Evolutionary conservation across 2,797 vertebrate species (phyloP).

Genomic region (Phalloptychus januarius): DNA sequence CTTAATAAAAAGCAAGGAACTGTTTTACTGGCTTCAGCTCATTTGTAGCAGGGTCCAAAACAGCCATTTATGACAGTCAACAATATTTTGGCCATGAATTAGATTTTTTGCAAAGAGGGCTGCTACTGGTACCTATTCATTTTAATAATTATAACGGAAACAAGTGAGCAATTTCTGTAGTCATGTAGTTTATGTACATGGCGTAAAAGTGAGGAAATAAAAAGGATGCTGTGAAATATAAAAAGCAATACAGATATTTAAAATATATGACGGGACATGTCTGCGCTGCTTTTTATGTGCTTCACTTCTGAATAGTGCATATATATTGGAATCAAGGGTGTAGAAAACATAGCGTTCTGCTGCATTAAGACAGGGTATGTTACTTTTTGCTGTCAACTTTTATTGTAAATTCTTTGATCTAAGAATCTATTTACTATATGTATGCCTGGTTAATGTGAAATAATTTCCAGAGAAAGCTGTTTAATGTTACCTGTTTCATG

Average conservation of each 20-base stretch:
- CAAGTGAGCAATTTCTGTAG: background rate
- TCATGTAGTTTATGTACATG: background rate
- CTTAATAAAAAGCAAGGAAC: background rate
- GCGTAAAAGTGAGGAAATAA: background rate
- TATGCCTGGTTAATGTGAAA: background rate
- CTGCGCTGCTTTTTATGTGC: background rate
- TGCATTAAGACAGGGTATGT: background rate
- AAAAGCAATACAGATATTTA: background rate
- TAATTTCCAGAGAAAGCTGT: background rate
- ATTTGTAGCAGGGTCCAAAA: background rate
- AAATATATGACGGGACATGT: background rate
- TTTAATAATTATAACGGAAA: background rate
- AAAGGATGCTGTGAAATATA: background rate
- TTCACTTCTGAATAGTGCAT: background rate
- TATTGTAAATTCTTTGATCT: background rate
- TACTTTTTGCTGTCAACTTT: background rate
- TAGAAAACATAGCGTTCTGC: background rate
- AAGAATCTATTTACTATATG: background rate
- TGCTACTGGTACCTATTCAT: background rate
- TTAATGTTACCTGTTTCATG: background rate
- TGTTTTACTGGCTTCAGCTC: background rate
- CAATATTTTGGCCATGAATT: background rate
- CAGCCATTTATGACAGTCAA: background rate
- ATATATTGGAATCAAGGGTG: background rate
- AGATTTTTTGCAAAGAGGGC: background rate